Percentiles rank a stretch among this genome's conserved stretches.
phyloP scores from a whole-genome alignment of 2,888 invertebrate species.

The Dolomedes plantarius region DNA sequence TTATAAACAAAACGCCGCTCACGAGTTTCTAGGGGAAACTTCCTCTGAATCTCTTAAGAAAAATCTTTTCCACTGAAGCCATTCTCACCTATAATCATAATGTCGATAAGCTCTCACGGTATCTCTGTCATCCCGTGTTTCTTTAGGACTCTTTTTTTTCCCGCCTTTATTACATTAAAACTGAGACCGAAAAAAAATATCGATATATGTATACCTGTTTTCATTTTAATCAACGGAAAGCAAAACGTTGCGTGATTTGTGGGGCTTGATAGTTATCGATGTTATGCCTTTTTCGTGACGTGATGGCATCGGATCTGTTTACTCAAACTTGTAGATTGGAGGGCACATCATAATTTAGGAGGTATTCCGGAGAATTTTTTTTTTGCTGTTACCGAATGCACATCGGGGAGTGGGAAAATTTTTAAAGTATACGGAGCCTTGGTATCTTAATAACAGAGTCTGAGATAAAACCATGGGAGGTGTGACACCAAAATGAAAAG shows the following conservation, averaged over 20 bases:
- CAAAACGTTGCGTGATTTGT: constrained; percentile 43
- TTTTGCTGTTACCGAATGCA: background rate
- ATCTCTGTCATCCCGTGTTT: background rate
- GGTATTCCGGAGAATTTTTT: background rate
- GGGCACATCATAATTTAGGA: background rate
- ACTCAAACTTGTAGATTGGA: background rate
- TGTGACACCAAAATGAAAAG: background rate
- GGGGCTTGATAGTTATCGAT: constrained; percentile 42
- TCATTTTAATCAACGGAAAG: constrained; percentile 6
- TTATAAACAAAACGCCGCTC: no score
- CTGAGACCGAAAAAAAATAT: background rate
- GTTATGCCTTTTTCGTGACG: constrained; percentile 44
- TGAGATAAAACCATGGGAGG: background rate
- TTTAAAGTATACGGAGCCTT: background rate
- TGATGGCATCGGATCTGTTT: background rate
- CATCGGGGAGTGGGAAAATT: background rate
- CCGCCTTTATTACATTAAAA: background rate
- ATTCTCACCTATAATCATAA: background rate
- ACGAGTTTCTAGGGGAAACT: no score
- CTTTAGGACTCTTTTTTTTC: background rate
- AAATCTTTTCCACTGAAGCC: no score
- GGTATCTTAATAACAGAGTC: background rate
- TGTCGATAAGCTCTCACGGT: background rate
- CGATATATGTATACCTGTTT: background rate
- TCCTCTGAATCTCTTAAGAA: no score